Evolutionary conservation across 2,113 vertebrate species (phyloP).

Genomic region (Elachura formosa): DNA sequence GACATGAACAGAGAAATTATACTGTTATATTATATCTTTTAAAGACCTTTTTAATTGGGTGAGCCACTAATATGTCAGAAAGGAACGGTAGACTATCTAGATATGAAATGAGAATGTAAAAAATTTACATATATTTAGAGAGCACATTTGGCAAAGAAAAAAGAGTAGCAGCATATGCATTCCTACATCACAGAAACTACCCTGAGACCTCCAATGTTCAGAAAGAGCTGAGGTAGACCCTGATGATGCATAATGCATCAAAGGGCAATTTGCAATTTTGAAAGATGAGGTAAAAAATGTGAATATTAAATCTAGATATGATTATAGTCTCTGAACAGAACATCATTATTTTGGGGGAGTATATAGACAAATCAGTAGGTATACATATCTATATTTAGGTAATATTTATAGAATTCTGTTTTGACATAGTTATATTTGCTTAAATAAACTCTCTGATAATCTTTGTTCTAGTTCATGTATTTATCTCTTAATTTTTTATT

Average conservation of each 20-base stretch:
- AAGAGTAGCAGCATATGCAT: rapidly evolving
- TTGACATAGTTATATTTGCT: not conserved
- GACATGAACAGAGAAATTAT: not conserved
- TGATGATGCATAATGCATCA: not conserved
- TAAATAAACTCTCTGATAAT: not conserved
- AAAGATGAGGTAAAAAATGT: not conserved
- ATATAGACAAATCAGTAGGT: not conserved
- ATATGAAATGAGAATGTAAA: not conserved
- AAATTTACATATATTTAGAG: not conserved
- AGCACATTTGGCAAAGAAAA: not conserved
- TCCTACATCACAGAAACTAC: not conserved
- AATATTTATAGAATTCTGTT: not conserved
- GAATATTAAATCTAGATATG: not conserved
- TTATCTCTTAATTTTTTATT: not conserved
- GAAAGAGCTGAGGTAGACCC: not conserved
- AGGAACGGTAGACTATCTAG: not conserved
- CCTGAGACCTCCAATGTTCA: not conserved
- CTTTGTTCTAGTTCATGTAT: not conserved
- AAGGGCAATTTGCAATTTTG: not conserved
- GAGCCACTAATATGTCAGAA: not conserved
- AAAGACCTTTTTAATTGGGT: not conserved
- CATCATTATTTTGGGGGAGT: rapidly evolving
- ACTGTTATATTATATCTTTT: not conserved
- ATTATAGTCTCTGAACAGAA: not conserved
- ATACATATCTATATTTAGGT: not conserved